Percentiles rank a stretch among this genome's conserved stretches.
These are phyloP conservation scores for Tichodroma muraria DNA, from an alignment of 2,113 vertebrate genomes.

Conservation along the genomic window DNA sequence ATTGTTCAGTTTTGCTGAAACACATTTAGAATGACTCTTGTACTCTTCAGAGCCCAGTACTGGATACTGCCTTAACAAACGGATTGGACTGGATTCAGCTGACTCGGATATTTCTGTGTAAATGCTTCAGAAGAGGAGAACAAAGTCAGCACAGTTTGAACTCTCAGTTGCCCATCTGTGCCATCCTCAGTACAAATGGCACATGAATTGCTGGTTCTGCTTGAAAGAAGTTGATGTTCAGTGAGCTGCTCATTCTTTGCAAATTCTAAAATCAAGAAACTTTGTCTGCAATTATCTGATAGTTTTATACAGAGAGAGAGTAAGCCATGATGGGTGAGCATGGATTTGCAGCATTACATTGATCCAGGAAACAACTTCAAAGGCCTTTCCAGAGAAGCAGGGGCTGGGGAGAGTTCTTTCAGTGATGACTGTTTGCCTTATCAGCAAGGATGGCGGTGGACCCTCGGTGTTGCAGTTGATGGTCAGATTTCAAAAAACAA, in stretches of 20 bases:
- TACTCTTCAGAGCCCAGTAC: neutral
- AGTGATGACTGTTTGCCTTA: neutral
- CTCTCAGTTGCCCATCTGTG: neutral
- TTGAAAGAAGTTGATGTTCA: neutral
- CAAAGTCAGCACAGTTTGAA: neutral
- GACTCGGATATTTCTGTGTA: neutral
- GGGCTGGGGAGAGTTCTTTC: neutral
- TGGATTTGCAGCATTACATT: neutral
- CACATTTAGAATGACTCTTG: neutral
- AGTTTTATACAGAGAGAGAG: neutral
- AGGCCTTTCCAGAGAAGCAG: neutral
- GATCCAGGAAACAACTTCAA: neutral
- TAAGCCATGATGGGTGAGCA: neutral
- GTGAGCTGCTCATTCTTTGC: neutral
- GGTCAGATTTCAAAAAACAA: neutral
- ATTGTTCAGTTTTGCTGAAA: neutral
- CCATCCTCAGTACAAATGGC: neutral
- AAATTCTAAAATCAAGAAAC: neutral
- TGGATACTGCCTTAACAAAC: neutral
- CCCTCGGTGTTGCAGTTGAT: neutral
- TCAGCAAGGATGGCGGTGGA: neutral
- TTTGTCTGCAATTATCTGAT: neutral
- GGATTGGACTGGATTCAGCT: fast-evolving
- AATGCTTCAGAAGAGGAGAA: neutral
- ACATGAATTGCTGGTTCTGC: neutral